Base-by-base conservation (phyloP, 1,140 invertebrate species). In the Ooceraea biroi region DNA sequence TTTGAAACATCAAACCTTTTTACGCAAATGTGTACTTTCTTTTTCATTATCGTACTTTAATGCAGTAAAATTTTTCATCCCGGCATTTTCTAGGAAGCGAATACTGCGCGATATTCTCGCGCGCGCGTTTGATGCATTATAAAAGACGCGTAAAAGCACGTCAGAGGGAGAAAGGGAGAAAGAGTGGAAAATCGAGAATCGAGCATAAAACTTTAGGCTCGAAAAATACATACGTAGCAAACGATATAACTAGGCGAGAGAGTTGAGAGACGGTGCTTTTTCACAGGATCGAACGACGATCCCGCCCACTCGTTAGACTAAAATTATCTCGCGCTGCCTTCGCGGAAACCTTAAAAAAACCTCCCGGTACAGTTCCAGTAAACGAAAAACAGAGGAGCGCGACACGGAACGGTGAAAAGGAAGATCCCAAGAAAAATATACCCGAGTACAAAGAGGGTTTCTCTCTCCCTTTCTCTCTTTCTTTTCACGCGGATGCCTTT, bases 371-470 rank as follows among this genome's bases (percentile, higher is more conserved):
- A 78, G 36, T 55, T 78, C 41, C 30, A 11, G 14, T 30, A 8
- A 27, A 66, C 19, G 11, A 30, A 65, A 41, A n/a, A 41, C 27
- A 63, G n/a, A 36, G 27, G 52, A 27, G 36, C 50, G 22, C 41
- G 36, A 68, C 63, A 7, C 36, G 36, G 36, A 80, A 78, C 36
- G 50, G 36, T 10, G 41, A 71, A 46, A 25, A 55, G 50, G 0
- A 55, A 69, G 12, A 55, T 69, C 63, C 22, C 41, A 66, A 57
- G 76, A 57, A 71, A 71, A 80, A 71, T 80, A 71, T 69, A 57
- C 76, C n/a, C 0, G 17, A 19, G 46, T 30, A 52, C 68, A 55
- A 71, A 71, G 17, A 48, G 4, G 12, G 50, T 80, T 77, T 80
- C 69, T 57, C 50, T 71, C 71, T 30, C 52, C 30, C 52, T 68